Percentiles rank a stretch among this genome's conserved stretches.
Conservation (phyloP, 2,888 invertebrate species). For the Caenorhabditis sp. region DNA sequence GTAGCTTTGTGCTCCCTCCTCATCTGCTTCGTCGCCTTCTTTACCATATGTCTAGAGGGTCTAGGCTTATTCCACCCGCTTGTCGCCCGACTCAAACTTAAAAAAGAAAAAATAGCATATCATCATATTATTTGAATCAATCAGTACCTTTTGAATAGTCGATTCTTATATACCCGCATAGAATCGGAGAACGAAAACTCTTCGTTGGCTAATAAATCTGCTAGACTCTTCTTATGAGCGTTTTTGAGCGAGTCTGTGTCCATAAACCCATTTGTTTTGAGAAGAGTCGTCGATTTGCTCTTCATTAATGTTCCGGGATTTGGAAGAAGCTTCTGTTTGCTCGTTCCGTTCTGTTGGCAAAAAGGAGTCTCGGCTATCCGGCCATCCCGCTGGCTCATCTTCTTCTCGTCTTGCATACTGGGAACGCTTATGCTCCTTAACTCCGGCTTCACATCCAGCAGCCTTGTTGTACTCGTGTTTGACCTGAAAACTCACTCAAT, state of each 20-base stretch:
- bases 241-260: slow-evolving; percentile 45
- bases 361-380: slow-evolving; percentile 9
- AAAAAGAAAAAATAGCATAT: slow-evolving; percentile 1
- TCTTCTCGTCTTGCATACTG: slow-evolving; percentile 56
- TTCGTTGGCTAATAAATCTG: slow-evolving; percentile 44
- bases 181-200: slow-evolving; percentile 63
- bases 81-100: slow-evolving; percentile 62
- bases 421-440: slow-evolving; percentile 54
- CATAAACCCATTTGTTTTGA: slow-evolving; percentile 55
- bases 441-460: slow-evolving; percentile 56
- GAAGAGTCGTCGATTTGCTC: slow-evolving; percentile 56
- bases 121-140: background rate
- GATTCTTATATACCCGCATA: slow-evolving; percentile 64
- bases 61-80: slow-evolving; percentile 67
- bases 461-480: slow-evolving; percentile 41
- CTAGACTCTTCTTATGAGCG: slow-evolving; percentile 47
- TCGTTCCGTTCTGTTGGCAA: slow-evolving; percentile 33
- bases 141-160: slow-evolving; percentile 71
- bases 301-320: slow-evolving; percentile 51
- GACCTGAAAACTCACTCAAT: slow-evolving; percentile 22
- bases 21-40: slow-evolving; percentile 78
- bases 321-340: slow-evolving; percentile 47
- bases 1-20: slow-evolving; percentile 95
- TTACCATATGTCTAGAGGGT: slow-evolving; percentile 74
- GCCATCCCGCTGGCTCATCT: slow-evolving; percentile 6